These are phyloP conservation scores for Zaprionus africanus DNA, from an alignment of 1,140 invertebrate genomes.

Conservation along the genomic window DNA sequence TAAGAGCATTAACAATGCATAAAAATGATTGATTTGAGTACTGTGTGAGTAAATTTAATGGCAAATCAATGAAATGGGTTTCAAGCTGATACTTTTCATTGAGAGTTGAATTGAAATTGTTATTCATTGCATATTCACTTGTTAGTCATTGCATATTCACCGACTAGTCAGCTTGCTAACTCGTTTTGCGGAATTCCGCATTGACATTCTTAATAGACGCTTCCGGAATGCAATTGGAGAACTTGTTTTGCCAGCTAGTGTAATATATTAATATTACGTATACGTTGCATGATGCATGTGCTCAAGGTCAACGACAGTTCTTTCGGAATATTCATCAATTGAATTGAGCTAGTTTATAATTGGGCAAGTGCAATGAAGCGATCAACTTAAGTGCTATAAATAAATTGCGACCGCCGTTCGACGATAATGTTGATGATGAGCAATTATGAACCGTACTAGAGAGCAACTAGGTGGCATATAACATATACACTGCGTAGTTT, in stretches of 20 bases:
- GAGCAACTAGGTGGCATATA: background rate
- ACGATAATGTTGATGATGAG: constrained; percentile 52
- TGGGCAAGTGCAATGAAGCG: constrained; percentile 67
- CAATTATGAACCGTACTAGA: constrained; percentile 64
- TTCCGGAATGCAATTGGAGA: constrained; percentile 12
- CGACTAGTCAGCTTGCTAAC: background rate
- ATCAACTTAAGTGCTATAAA: constrained; percentile 60
- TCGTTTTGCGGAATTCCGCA: background rate
- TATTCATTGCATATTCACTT: background rate
- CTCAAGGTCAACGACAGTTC: constrained; percentile 51
- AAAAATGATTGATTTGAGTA: constrained; percentile 10
- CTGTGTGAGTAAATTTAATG: background rate
- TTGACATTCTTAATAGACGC: background rate
- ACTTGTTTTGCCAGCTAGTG: constrained; percentile 9
- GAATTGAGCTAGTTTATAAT: constrained; percentile 66
- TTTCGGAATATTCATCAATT: constrained; percentile 55
- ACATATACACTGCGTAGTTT: constrained; percentile 31
- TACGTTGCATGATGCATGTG: constrained; percentile 13
- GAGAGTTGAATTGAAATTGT: background rate
- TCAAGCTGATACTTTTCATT: background rate
- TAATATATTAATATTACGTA: constrained; percentile 28
- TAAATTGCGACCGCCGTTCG: constrained; percentile 52
- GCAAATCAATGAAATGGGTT: background rate
- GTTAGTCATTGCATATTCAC: background rate
- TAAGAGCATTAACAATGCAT: constrained; percentile 14